Evolutionary conservation across 2,113 vertebrate species (phyloP), one percentile per base, ranked within the genome.

Genomic region (Ochotona curzoniae): DNA sequence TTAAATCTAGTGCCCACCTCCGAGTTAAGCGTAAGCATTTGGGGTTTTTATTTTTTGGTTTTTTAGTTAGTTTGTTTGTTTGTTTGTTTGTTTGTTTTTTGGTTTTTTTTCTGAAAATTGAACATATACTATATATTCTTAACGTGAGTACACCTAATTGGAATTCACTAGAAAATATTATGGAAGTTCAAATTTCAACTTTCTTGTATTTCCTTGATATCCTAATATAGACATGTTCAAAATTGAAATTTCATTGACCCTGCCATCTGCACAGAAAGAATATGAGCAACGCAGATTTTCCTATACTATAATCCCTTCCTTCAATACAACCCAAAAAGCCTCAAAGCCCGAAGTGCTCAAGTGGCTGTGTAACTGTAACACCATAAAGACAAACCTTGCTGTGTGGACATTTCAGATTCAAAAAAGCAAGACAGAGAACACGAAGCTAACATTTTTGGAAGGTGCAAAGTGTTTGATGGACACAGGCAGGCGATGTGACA

Each of bases 1-100:
- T 98, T 91, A 99, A 99, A 97, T 99, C 99, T 0, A 98, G 98
- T 35, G 99, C 99, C 96, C 99, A 99, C 81, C 99, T 99, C 90
- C 98, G 99, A 97, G 99, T 99, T 93, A 99, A 99, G 98, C 99
- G 99, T 99, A 97, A 97, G 97, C 89, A 1, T 76, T 54, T 9
- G 5, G 1, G 87, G 57, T 63, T 44, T 44, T n/a, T n/a, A n/a
- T n/a, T n/a, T n/a, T n/a, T n/a, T n/a, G n/a, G n/a, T n/a, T n/a
- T n/a, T n/a, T n/a, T n/a, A n/a, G n/a, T n/a, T n/a, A n/a, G 38
- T 44, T 3, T 44, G 38, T 44, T 8, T 6, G 1, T 89, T 51
- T 63, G 87, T 94, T 61, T 67, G 35, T n/a, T n/a, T n/a, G n/a
- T n/a, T n/a, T n/a, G n/a, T n/a, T n/a, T n/a, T n/a, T n/a, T n/a